Conservation (phyloP, 2,113 vertebrate genomes). For the Microcebus griseorufus region DNA sequence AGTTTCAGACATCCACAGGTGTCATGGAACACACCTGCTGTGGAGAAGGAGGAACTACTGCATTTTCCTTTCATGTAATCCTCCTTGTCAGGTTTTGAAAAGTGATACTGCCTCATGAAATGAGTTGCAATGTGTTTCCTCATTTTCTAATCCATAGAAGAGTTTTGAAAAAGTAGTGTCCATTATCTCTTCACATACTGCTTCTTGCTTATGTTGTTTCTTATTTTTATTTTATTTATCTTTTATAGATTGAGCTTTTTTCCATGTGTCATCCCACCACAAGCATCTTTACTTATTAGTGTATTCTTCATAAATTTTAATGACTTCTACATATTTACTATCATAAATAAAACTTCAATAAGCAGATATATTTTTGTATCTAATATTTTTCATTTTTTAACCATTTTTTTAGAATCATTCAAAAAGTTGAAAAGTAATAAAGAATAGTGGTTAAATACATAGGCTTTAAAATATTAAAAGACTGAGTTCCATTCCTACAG, state of each 20-base stretch:
- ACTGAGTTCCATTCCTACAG: not conserved
- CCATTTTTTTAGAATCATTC: not conserved
- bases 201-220: not conserved
- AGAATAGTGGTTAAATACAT: not conserved
- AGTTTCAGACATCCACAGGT: not conserved
- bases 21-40: not conserved
- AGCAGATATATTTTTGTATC: not conserved
- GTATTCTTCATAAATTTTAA: not conserved
- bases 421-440: not conserved
- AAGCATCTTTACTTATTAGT: not conserved
- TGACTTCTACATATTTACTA: not conserved
- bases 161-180: not conserved
- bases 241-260: not conserved
- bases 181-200: not conserved
- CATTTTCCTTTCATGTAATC: not conserved
- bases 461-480: not conserved
- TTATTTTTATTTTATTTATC: not conserved
- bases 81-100: not conserved
- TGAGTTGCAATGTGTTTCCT: not conserved
- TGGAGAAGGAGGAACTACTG: not conserved
- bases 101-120: not conserved
- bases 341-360: not conserved
- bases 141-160: too few species aligned
- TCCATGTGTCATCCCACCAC: not conserved
- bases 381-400: not conserved